Evolutionary conservation across 2,797 vertebrate genomes (phyloP).

Genomic region (Myiotriccus ornatus): DNA sequence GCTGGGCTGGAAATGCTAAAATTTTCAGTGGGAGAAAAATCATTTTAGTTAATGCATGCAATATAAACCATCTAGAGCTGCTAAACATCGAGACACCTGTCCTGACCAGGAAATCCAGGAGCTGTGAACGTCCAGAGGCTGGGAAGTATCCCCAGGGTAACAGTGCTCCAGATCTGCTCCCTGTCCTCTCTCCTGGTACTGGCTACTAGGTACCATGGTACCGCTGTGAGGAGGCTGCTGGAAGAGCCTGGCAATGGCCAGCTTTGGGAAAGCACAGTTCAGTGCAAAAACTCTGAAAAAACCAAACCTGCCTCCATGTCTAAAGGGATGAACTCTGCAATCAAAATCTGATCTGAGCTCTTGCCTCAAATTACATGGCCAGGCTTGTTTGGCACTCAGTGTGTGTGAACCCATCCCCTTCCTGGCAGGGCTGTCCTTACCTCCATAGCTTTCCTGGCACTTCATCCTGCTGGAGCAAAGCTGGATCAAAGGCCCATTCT

Average conservation of each 20-base stretch:
- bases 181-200: not conserved
- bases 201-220: not conserved
- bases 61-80: not conserved
- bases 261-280: not conserved
- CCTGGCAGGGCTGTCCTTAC: not conserved
- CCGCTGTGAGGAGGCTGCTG: not conserved
- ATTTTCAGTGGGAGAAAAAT: not conserved
- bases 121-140: not conserved
- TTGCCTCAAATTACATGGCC: not conserved
- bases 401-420: not conserved
- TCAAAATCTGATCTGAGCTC: not conserved
- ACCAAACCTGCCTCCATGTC: rapidly evolving
- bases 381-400: not conserved
- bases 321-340: not conserved
- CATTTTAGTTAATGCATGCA: not conserved
- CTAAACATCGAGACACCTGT: not conserved
- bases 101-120: not conserved
- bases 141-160: not conserved
- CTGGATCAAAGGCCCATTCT: not conserved
- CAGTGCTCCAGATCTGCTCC: not conserved
- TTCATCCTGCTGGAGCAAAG: not conserved
- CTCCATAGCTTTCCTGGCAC: not conserved
- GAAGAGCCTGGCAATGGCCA: not conserved
- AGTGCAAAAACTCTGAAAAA: not conserved
- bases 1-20: not conserved